Evolutionary conservation across 2,113 vertebrate genomes (phyloP), one percentile per base, ranked within the genome.

Genomic region (Boulengeromyrus knoepffleri): DNA sequence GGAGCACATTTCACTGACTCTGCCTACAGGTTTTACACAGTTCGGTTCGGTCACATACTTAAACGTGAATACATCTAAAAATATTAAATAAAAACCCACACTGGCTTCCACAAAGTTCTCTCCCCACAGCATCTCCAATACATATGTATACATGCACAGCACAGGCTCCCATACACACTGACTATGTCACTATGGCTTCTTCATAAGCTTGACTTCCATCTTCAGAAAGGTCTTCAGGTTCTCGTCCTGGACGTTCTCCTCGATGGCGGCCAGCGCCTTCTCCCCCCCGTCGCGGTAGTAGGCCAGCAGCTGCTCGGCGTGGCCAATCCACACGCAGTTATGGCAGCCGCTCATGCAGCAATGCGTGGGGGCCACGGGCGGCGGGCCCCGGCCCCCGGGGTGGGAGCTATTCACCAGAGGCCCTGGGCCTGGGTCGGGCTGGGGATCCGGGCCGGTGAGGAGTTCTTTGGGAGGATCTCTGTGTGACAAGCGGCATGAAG

Each of bases 301-400:
- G 36, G 46, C 90, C 90, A 98, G 93, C 92, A 99, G 96, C 66
- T 94, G 93, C 49, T 98, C 96, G 0, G 97, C 96, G 0, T 99
- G 97, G 0, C 93, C 95, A 1, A 99, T 94, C 99, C 98, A 99
- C 15, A 99, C 98, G 0, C 99, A 99, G 95, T 94, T 97, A 70
- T 97, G 97, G 83, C 98, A 99, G 89, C 98, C 98, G 0, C 97
- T 98, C 94, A 99, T 97, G 87, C 98, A 99, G 95, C 98, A 99
- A 94, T 97, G 95, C 0, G 96, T 95, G 45, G 98, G 98, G 0
- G 97, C 94, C 0, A 92, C 91, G 0, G 96, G 94, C 0, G 96
- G 86, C 0, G 94, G 94, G 0, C 95, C 95, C 19, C 6, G 24
- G 19, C 85, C 88, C 0, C 88, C 24, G 12, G 91, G 42, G 39